phyloP scores from a whole-genome alignment of 1,140 invertebrate species.

The Parasteatoda tepidariorum region DNA sequence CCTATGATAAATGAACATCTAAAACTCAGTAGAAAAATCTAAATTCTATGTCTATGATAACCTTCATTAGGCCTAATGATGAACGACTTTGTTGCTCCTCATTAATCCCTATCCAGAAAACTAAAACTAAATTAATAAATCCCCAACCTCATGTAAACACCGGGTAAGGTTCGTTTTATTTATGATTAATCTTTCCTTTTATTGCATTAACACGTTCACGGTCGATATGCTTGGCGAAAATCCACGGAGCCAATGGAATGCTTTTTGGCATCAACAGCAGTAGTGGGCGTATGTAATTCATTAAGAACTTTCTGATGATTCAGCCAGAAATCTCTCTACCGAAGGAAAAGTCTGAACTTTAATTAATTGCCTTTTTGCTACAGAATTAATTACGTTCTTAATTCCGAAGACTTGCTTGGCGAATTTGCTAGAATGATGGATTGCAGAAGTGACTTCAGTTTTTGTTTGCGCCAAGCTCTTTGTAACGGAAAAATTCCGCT shows the following conservation, averaged over 20 bases:
- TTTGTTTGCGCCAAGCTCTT: no score
- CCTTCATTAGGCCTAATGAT: background rate
- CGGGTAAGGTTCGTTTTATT: slow-evolving; percentile 1
- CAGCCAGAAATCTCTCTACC: background rate
- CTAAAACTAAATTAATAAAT: slow-evolving; percentile 19
- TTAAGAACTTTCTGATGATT: slow-evolving; percentile 10
- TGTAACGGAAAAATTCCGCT: no score
- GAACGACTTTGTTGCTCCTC: background rate
- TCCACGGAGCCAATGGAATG: background rate
- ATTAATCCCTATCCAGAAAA: background rate
- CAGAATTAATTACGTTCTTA: background rate
- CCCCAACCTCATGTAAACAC: background rate
- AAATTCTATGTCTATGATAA: no score
- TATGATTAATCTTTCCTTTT: slow-evolving; percentile 22
- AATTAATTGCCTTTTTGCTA: slow-evolving; percentile 26
- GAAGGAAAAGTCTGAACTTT: background rate
- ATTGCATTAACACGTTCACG: slow-evolving; percentile 11
- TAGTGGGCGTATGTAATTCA: background rate
- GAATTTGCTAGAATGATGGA: background rate
- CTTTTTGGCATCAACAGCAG: background rate
- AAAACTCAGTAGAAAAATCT: background rate
- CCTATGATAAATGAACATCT: background rate
- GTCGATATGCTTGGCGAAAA: background rate
- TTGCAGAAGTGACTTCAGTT: background rate
- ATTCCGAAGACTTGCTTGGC: background rate